Evolutionary conservation across 2,797 vertebrate genomes (phyloP), one percentile per base, ranked within the genome.

Genomic region (Malacoctenus gilli): DNA sequence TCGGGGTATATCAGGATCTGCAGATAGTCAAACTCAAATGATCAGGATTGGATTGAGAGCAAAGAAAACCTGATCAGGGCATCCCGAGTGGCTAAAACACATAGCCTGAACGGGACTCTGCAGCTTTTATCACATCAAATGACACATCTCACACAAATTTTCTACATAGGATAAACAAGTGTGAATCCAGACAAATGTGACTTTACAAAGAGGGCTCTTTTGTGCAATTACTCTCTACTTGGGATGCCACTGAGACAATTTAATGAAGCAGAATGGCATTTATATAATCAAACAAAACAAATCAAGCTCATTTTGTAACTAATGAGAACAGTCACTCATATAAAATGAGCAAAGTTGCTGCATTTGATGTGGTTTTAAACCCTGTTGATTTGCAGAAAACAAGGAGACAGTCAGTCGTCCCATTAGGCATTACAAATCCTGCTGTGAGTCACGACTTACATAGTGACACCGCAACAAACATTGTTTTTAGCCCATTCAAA

Each of bases 391-490:
- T 23, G 35, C n/a, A n/a, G n/a, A n/a, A n/a, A n/a, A n/a, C n/a
- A n/a, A n/a, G n/a, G n/a, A n/a, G 5, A 19, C 16, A 10, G 15
- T 5, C 4, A 10, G 9, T 38, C 16, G n/a, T n/a, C n/a, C n/a
- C n/a, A 16, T 32, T 34, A 16, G 11, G 28, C 38, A 39, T 64
- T 50, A 40, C 25, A 28, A 5, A 28, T 32, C 30, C 39, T 44
- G 34, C 28, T 38, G n/a, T n/a, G 16, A 71, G 69, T 64, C 59
- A 75, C 50, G 42, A 65, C 59, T 41, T n/a, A n/a, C n/a, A n/a
- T n/a, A n/a, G n/a, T 69, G 54, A 72, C 63, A 64, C 66, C 21
- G 38, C 52, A 64, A 75, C 68, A 61, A 82, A 84, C 81, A n/a
- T n/a, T n/a, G n/a, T n/a, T n/a, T n/a, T n/a, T 64, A 28, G 39